These are phyloP conservation scores for Centropristis striata DNA, from an alignment of 2,113 vertebrate genomes.

Conservation along the genomic window DNA sequence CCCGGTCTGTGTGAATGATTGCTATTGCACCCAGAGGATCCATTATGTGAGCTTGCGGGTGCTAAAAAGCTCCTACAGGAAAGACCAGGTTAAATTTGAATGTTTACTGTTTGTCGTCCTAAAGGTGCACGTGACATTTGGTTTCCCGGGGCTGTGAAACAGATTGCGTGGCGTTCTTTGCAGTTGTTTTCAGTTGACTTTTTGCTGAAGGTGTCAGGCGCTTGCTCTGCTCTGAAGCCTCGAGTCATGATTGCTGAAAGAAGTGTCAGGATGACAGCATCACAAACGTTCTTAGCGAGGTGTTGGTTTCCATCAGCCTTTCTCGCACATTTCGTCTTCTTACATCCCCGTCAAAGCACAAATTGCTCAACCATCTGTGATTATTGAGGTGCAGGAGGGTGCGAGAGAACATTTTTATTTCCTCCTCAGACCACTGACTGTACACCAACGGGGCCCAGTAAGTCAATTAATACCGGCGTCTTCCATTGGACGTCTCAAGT, in stretches of 20 bases:
- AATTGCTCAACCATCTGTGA: conserved; percentile 58
- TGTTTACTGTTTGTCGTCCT: conserved; percentile 38
- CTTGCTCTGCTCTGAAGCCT: conserved; percentile 25
- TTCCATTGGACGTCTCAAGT: conserved; percentile 51
- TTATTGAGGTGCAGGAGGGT: conserved; percentile 39
- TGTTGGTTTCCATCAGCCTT: conserved; percentile 36
- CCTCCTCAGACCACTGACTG: conserved; percentile 32
- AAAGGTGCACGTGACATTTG: conserved; percentile 35
- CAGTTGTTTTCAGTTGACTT: conserved; percentile 19
- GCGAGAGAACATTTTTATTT: conserved; percentile 41
- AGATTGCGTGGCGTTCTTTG: conserved; percentile 24
- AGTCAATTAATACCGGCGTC: conserved; percentile 72
- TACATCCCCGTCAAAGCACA: conserved; percentile 19
- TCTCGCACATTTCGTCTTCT: conserved; percentile 26
- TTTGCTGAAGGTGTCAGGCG: conserved; percentile 28
- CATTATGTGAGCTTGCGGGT: conserved; percentile 30
- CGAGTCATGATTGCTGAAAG: conserved; percentile 29
- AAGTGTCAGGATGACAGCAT: conserved; percentile 21
- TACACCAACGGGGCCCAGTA: conserved; percentile 48
- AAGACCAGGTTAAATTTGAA: conserved; percentile 37
- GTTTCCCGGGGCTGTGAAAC: conserved; percentile 37
- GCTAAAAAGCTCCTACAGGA: conserved; percentile 38
- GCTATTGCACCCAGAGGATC: conserved; percentile 41
- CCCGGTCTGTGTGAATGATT: conserved; percentile 34
- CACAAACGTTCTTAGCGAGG: conserved; percentile 13